Evolutionary conservation across 1,140 invertebrate species (phyloP).

Genomic region (Metaphire vulgaris): DNA sequence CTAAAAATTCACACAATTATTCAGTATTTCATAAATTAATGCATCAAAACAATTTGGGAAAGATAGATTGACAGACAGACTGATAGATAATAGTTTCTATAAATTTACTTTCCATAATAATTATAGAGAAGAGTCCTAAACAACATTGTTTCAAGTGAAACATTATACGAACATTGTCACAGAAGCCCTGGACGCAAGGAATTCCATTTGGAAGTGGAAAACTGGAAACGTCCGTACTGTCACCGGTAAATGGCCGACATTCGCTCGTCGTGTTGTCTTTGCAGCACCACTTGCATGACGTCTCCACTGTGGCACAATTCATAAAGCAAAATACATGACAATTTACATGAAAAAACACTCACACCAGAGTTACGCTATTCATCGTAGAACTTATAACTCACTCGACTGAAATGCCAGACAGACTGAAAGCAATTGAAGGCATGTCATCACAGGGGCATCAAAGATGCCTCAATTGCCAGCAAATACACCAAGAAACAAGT

Average conservation of each 20-base stretch:
- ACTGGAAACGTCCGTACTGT: slow-evolving; percentile 14
- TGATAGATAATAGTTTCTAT: background rate
- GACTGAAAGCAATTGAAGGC: no score
- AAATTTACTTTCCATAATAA: background rate
- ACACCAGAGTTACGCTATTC: no score
- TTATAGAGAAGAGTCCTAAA: background rate
- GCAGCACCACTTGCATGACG: slow-evolving; percentile 84
- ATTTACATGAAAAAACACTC: no score
- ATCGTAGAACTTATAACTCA: no score
- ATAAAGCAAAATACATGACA: no score
- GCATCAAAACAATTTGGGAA: background rate
- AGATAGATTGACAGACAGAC: background rate
- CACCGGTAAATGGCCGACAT: slow-evolving; percentile 29
- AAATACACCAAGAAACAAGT: no score
- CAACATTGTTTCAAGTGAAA: background rate
- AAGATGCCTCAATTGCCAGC: no score
- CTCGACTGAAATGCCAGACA: no score
- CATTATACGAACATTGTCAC: slow-evolving; percentile 65
- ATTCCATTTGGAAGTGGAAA: slow-evolving; percentile 85
- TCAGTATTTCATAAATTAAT: background rate
- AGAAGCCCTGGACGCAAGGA: slow-evolving; percentile 91
- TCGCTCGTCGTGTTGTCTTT: slow-evolving; percentile 46
- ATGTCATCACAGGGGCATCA: no score
- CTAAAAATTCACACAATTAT: slow-evolving; percentile 52
- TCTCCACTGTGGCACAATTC: slow-evolving; percentile 57